phyloP scores from a whole-genome alignment of 2,113 vertebrate genomes.

The Dendropsophus ebraccatus region DNA sequence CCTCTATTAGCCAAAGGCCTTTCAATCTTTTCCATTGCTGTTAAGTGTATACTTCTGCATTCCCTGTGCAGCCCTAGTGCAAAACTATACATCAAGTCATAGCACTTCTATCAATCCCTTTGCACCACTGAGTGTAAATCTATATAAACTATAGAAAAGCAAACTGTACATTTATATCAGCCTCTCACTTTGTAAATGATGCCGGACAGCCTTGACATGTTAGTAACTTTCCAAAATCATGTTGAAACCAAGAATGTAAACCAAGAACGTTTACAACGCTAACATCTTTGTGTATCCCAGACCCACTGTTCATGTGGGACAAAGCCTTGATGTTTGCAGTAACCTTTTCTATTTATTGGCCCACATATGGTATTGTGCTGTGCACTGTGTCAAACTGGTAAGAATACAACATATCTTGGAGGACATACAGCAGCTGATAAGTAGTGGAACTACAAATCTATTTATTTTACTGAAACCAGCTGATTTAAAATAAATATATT shows the following conservation, averaged over 20 bases:
- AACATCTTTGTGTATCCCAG: neutral
- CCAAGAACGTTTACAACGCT: neutral
- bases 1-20: constrained; percentile 13
- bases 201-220: neutral
- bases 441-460: too few relatives aligned
- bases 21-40: neutral
- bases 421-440: too few relatives aligned
- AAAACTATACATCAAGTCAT: neutral
- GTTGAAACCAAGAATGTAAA: neutral
- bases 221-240: neutral
- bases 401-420: too few relatives aligned
- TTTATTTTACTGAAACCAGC: too few relatives aligned
- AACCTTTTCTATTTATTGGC: too few relatives aligned
- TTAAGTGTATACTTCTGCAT: constrained; percentile 14
- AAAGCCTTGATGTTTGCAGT: too few relatives aligned
- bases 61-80: neutral
- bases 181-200: neutral
- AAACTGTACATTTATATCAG: neutral
- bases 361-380: too few relatives aligned
- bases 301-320: too few relatives aligned
- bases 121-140: neutral
- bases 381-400: too few relatives aligned
- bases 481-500: too few relatives aligned
- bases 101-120: neutral
- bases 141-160: constrained; percentile 8